These are phyloP conservation scores for Poeciliopsis infans DNA, from an alignment of 2,797 vertebrate species.

Conservation along the genomic window DNA sequence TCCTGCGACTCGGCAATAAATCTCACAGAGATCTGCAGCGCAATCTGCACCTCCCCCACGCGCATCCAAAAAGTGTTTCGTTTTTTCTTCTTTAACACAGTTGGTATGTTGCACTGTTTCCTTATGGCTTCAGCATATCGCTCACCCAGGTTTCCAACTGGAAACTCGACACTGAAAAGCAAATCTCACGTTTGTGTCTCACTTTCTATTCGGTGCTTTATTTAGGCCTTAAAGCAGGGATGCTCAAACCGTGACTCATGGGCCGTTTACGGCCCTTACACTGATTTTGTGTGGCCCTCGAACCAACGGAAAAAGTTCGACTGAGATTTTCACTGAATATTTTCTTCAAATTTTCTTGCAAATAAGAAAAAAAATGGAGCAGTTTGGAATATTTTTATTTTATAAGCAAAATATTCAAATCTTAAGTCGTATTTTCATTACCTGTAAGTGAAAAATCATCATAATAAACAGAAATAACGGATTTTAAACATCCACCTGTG, in stretches of 20 bases:
- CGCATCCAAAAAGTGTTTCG: conserved; percentile 6
- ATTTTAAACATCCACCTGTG: no score
- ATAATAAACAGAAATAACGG: no score
- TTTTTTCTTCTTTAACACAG: conserved; percentile 38
- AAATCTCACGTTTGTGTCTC: background rate
- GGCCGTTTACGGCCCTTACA: background rate
- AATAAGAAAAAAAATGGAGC: no score
- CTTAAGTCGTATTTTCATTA: no score
- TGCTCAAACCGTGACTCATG: background rate
- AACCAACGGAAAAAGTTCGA: background rate
- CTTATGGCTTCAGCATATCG: conserved; percentile 38
- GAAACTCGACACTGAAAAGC: conserved; percentile 20
- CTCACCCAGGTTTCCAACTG: conserved; percentile 41
- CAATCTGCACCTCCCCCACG: conserved; percentile 11
- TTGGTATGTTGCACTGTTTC: conserved; percentile 29
- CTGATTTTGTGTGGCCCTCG: background rate
- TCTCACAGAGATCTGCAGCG: conserved; percentile 36
- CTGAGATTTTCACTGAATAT: background rate
- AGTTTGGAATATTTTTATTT: background rate
- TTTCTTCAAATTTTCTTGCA: background rate
- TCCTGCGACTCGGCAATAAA: conserved; percentile 53
- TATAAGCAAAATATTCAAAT: background rate
- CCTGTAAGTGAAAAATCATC: no score
- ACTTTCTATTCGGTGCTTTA: background rate
- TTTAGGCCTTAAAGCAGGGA: background rate